These are phyloP conservation scores for Gymnoscopelus braueri DNA, from an alignment of 2,797 vertebrate species.

Conservation along the genomic window DNA sequence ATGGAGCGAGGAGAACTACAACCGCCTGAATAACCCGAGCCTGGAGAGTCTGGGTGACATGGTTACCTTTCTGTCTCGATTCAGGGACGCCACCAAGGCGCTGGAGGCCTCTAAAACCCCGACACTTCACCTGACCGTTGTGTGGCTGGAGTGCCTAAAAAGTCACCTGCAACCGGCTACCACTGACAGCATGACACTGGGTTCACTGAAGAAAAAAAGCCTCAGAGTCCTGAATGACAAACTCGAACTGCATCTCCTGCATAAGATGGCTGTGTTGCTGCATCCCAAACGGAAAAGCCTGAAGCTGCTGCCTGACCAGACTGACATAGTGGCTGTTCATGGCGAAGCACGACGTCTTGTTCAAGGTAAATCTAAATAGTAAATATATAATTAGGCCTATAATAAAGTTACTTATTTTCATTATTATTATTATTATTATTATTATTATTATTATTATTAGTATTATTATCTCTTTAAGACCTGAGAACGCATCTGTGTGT, in stretches of 20 bases:
- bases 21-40: no score
- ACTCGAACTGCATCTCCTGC: constrained; percentile 8
- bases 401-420: no score
- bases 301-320: constrained; percentile 2
- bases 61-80: not conserved
- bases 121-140: constrained; percentile 3
- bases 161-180: not conserved
- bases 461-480: no score
- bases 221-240: constrained; percentile 2
- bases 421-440: no score
- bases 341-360: not conserved
- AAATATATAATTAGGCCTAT: no score
- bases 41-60: constrained; percentile 5
- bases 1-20: not conserved
- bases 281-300: constrained; percentile 15
- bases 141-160: constrained; percentile 12
- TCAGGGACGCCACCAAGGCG: constrained; percentile 10
- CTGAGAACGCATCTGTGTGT: no score
- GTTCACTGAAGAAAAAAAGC: constrained; percentile 13
- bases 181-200: constrained; percentile 1
- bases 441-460: no score
- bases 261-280: constrained; percentile 6
- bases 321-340: constrained; percentile 1
- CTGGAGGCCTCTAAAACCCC: constrained; percentile 15
- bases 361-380: no score